phyloP scores from a whole-genome alignment of 2,888 invertebrate genomes.

The Nephrotoma appendiculata region DNA sequence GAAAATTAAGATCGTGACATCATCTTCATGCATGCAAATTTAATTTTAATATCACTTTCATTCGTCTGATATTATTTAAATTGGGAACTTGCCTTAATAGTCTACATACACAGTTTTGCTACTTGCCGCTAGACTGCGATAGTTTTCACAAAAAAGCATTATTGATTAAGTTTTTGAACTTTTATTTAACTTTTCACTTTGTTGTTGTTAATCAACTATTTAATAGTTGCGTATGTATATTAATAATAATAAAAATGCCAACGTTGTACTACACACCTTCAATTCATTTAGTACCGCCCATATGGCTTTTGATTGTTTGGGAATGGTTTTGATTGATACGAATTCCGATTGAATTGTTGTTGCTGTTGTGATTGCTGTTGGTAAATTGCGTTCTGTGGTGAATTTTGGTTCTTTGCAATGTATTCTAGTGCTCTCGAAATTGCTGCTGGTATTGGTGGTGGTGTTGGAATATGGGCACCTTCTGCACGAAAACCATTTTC shows the following conservation, averaged over 20 bases:
- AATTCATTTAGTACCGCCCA: not conserved
- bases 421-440: conserved; percentile 26
- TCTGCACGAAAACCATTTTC: conserved; percentile 47
- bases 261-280: not conserved
- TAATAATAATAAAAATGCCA: not conserved
- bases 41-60: not conserved
- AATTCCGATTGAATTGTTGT: not conserved
- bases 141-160: not conserved
- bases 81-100: not conserved
- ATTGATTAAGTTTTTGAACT: not conserved
- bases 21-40: not conserved
- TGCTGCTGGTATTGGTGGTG: conserved; percentile 26
- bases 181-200: not conserved
- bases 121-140: not conserved
- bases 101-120: not conserved
- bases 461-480: conserved; percentile 29
- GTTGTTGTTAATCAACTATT: not conserved
- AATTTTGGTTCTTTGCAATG: conserved; percentile 22
- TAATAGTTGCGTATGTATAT: not conserved
- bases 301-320: not conserved
- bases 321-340: not conserved
- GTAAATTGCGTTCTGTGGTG: conserved; percentile 9
- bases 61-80: not conserved
- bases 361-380: not conserved
- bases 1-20: not conserved